A percentile compares a stretch with the other conserved stretches of the same genome.
These are phyloP conservation scores for Electrona antarctica DNA, from an alignment of 2,113 vertebrate genomes.

Conservation along the genomic window DNA sequence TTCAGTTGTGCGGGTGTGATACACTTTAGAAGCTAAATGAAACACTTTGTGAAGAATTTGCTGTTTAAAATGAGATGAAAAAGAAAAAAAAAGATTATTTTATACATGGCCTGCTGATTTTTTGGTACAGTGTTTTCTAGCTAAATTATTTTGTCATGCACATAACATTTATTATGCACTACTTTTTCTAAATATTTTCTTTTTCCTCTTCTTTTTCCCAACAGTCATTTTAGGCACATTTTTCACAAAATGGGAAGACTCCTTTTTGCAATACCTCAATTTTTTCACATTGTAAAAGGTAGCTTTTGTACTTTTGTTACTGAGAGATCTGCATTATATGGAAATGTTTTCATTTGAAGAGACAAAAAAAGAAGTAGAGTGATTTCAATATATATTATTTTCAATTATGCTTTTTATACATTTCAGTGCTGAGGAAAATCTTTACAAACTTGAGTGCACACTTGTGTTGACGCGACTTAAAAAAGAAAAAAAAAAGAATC, in stretches of 20 bases:
- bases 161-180: constrained; percentile 99
- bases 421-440: constrained; percentile 99
- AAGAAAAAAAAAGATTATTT: constrained; percentile 90
- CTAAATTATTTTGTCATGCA: constrained; percentile 99
- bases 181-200: constrained; percentile 99
- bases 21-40: constrained; percentile 89
- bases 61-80: constrained; percentile 86
- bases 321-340: constrained; percentile 99
- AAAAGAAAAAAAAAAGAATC: constrained; percentile 66
- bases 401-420: constrained; percentile 99
- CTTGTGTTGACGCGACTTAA: constrained; percentile 95
- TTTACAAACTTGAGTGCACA: constrained; percentile 95
- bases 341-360: constrained; percentile 93
- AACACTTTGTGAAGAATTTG: constrained; percentile 99
- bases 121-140: constrained; percentile 99
- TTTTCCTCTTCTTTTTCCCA: constrained; percentile 85
- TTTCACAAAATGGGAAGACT: constrained; percentile 99
- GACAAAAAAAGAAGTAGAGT: constrained; percentile 89
- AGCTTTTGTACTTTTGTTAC: constrained; percentile 99
- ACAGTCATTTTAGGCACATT: constrained; percentile 99
- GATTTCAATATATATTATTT: constrained; percentile 99
- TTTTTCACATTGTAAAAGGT: constrained; percentile 99
- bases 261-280: constrained; percentile 99
- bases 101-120: constrained; percentile 99
- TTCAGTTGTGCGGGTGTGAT: constrained; percentile 84